Evolutionary conservation across 2,113 vertebrate species (phyloP), one percentile per base, ranked within the genome.

Genomic region (Prionailurus viverrinus): DNA sequence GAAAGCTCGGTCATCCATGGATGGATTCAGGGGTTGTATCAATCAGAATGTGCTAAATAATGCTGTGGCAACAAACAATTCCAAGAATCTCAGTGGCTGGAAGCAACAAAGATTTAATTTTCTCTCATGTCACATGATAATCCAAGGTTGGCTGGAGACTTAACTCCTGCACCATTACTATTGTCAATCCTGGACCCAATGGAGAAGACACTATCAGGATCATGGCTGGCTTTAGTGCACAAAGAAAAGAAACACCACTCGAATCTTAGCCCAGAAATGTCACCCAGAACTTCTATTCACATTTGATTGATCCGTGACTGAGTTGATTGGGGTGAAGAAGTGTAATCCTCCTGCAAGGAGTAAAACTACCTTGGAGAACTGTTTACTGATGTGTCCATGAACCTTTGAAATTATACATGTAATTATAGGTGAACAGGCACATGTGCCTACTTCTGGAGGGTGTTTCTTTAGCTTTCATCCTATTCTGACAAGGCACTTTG

Each of bases 401-500:
- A 27, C 36, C 18, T 29, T 55, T 25, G 18, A 82, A 78, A 78
- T 29, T 51, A 12, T 5, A 5, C 7, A 15, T 39, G 69, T 58
- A 69, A 78, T 80, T 36, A 25, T 31, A 15, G 4, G 10, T 18
- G 41, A 95, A 51, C 4, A 55, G 19, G 36, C 33, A 23, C 25
- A 7, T 16, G 9, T 4, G 4, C 13, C 5, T 69, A 8, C 63
- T 92, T 92, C 66, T 87, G 51, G 39, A 61, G 55, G 80, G n/a
- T 16, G 63, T 5, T 39, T 55, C 25, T 89, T 7, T 25, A 66
- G 55, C 48, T 93, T 93, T 93, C 7, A n/a, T 68, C 12, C 36
- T 86, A 14, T 92, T 89, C 68, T 48, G 39, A 29, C 83, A 81
- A 92, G 36, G 36, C 31, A 87, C 85, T 95, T 87, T 53, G 89